These are phyloP conservation scores for Dermochelys coriacea DNA, from an alignment of 2,797 vertebrate species.

Conservation along the genomic window DNA sequence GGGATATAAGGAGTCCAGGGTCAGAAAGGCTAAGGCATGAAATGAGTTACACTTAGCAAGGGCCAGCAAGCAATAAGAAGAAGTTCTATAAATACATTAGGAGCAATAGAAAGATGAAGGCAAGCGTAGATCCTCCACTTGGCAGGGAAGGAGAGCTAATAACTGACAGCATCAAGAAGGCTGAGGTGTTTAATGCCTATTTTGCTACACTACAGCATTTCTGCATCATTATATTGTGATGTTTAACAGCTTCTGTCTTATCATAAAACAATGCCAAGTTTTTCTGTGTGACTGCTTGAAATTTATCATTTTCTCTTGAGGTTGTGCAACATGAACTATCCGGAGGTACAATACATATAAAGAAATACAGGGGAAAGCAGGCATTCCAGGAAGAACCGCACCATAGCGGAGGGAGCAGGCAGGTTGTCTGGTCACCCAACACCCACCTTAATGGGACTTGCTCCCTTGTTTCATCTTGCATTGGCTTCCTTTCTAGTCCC, in stretches of 20 bases:
- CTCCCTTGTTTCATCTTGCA: background rate
- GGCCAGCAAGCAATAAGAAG: no score
- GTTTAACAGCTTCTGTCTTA: background rate
- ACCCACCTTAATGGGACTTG: background rate
- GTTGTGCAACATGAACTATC: constrained; percentile 14
- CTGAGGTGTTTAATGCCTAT: no score
- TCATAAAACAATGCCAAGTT: background rate
- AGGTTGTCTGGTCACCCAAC: background rate
- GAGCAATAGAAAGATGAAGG: no score
- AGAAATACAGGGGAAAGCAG: background rate
- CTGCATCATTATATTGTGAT: background rate
- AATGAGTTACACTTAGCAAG: no score
- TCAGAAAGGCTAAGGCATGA: no score
- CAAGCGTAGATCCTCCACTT: no score
- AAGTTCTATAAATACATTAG: no score
- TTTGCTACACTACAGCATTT: background rate
- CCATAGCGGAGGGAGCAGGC: background rate
- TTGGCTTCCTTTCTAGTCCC: background rate
- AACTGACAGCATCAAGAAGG: no score
- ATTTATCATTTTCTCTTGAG: background rate
- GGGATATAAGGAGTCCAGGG: no score
- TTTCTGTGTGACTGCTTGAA: background rate
- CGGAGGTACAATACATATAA: background rate
- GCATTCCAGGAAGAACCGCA: background rate
- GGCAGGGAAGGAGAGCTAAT: no score